These are phyloP conservation scores for Cephalopholis sonnerati DNA, from an alignment of 2,113 vertebrate genomes.

Conservation along the genomic window DNA sequence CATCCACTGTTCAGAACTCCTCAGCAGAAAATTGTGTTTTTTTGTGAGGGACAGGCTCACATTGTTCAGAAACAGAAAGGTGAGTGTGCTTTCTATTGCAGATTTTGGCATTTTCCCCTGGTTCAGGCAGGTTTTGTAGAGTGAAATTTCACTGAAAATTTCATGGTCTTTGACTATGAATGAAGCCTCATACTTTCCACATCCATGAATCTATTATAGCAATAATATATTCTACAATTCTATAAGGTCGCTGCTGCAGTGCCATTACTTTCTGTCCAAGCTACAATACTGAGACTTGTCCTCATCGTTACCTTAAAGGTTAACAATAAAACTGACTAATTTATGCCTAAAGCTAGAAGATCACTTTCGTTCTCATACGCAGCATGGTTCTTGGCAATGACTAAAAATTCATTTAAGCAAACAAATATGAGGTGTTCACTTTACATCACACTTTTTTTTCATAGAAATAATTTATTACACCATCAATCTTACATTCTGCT, in stretches of 20 bases:
- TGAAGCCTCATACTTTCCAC: slow-evolving; percentile 25
- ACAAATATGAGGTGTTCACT: background rate
- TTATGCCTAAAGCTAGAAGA: background rate
- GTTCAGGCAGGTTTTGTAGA: slow-evolving; percentile 1
- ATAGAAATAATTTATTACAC: background rate
- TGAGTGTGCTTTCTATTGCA: background rate
- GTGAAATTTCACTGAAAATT: slow-evolving; percentile 17
- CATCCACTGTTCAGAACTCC: background rate
- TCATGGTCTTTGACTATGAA: slow-evolving; percentile 36
- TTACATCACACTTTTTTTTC: background rate
- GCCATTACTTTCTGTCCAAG: background rate
- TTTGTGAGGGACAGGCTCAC: background rate
- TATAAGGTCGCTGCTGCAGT: slow-evolving; percentile 2
- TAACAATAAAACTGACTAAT: background rate
- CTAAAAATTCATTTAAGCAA: background rate
- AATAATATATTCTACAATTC: slow-evolving; percentile 24
- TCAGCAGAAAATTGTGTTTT: slow-evolving; percentile 21
- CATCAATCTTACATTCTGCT: slow-evolving; percentile 3
- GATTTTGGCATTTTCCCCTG: background rate
- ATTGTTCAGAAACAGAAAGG: slow-evolving; percentile 9
- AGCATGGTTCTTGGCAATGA: background rate
- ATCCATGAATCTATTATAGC: slow-evolving; percentile 12
- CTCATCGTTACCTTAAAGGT: background rate
- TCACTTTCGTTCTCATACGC: background rate
- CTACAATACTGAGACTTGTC: background rate